Evolutionary conservation across 2,888 invertebrate genomes (phyloP).

Genomic region (Ornithoptera priamus): DNA sequence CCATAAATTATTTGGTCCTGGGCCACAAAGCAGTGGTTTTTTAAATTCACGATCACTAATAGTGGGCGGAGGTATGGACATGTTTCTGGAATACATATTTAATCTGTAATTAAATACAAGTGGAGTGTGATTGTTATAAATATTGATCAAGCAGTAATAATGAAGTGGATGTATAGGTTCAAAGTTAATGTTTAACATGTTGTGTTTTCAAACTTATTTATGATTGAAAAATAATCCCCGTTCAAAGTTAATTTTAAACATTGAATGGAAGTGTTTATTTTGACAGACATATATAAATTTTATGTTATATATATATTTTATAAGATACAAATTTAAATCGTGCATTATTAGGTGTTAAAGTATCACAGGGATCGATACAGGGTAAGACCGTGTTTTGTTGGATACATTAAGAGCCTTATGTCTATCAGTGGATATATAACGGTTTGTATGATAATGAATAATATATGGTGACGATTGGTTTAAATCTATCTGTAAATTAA

Average conservation of each 20-base stretch:
- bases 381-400: no score
- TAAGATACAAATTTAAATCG: no score
- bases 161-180: background rate
- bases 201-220: background rate
- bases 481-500: background rate
- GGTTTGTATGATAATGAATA: background rate
- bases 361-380: no score
- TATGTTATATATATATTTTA: no score
- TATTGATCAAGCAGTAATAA: background rate
- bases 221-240: background rate
- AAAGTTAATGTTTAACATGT: background rate
- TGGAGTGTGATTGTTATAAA: background rate
- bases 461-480: background rate
- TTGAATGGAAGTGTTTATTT: no score
- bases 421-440: no score
- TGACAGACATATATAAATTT: no score
- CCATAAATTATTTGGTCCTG: slow-evolving; percentile 64
- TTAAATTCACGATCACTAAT: slow-evolving; percentile 54
- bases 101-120: slow-evolving; percentile 9
- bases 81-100: slow-evolving; percentile 44
- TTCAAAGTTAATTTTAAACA: no score
- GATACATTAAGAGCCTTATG: no score
- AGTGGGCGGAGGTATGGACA: slow-evolving; percentile 52
- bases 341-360: no score
- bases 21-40: slow-evolving; percentile 62